Conservation (phyloP, 2,113 vertebrate species). For the Isichthys henryi region DNA sequence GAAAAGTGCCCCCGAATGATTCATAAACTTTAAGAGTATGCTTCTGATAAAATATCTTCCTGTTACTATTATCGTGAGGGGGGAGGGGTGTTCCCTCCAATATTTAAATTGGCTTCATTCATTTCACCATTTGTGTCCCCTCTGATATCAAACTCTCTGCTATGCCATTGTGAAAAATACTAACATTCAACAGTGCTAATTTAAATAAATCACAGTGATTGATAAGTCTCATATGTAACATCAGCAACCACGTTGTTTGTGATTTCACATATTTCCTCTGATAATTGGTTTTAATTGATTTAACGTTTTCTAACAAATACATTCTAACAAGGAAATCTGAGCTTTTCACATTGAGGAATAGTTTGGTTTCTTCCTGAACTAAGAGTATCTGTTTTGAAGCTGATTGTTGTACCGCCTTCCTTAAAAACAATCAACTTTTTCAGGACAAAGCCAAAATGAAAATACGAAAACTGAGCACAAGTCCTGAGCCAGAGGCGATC, state of each 20-base stretch:
- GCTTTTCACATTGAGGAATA: background rate
- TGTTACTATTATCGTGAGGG: background rate
- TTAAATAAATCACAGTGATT: background rate
- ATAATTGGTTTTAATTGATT: background rate
- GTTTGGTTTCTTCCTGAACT: background rate
- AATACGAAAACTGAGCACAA: constrained; percentile 64
- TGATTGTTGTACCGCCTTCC: background rate
- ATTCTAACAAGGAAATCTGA: background rate
- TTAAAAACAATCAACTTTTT: background rate
- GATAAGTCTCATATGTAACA: background rate
- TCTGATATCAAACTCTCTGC: background rate
- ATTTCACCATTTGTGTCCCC: background rate
- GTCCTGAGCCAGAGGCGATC: constrained; percentile 61
- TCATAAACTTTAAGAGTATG: background rate
- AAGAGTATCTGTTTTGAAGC: background rate
- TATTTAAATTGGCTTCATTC: background rate
- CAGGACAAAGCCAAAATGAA: constrained; percentile 85
- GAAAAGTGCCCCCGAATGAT: background rate
- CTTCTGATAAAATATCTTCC: background rate
- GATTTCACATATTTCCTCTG: background rate
- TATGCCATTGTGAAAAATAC: background rate
- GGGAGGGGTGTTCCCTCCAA: background rate
- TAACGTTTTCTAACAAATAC: background rate
- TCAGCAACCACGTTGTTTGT: background rate
- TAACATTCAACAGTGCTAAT: background rate